phyloP scores from a whole-genome alignment of 1,140 invertebrate species.

The Neodiprion lecontei region DNA sequence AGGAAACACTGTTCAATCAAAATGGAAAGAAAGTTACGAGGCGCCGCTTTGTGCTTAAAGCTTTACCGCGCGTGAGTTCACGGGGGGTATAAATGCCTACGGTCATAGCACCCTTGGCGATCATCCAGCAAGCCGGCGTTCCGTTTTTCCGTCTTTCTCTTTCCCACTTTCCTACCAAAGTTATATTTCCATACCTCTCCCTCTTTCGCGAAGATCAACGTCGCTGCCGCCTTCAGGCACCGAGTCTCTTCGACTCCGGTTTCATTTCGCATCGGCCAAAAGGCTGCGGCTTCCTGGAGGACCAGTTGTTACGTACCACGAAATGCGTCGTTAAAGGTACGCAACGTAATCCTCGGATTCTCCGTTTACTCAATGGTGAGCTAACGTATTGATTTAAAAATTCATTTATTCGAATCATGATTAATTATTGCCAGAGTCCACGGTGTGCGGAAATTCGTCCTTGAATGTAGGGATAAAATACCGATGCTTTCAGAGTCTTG shows the following conservation, averaged over 20 bases:
- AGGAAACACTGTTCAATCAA: not conserved
- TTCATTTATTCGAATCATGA: too few species aligned
- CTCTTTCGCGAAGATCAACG: not conserved
- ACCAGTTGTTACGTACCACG: not conserved
- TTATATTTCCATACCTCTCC: not conserved
- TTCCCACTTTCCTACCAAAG: not conserved
- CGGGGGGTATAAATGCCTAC: not conserved
- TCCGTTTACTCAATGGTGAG: too few species aligned
- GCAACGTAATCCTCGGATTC: not conserved
- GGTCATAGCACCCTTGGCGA: constrained; percentile 30
- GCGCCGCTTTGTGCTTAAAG: not conserved
- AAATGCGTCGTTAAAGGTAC: not conserved
- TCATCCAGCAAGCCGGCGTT: constrained; percentile 10
- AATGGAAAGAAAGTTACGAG: not conserved
- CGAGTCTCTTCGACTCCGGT: not conserved
- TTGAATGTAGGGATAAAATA: too few species aligned
- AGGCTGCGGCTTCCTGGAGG: not conserved
- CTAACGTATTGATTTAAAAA: too few species aligned
- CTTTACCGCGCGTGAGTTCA: not conserved
- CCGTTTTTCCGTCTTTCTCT: constrained; percentile 26
- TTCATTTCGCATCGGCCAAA: not conserved
- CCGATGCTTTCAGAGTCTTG: too few species aligned
- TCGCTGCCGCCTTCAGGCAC: not conserved
- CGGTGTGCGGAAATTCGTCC: too few species aligned
- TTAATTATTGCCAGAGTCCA: too few species aligned